Base-by-base conservation (phyloP, 1,140 invertebrate genomes). In the Ceratina australensis region DNA sequence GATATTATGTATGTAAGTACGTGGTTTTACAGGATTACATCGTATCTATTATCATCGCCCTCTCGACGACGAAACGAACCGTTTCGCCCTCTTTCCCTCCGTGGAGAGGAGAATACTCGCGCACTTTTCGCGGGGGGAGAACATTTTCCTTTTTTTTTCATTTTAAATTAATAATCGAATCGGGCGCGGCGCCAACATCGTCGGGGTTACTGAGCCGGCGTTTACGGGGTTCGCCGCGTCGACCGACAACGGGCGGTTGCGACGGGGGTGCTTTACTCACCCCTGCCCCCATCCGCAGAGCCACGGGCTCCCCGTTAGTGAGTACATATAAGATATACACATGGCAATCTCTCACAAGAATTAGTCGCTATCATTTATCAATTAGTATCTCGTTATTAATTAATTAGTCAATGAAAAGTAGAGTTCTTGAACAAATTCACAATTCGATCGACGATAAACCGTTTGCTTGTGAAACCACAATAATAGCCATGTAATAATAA, bases 331-430 rank as follows among this genome's bases (percentile, higher is more conserved):
- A 90, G 90, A 92, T 92, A 91, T 92, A 92, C 90, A 92, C 90
- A 91, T 92, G 90, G 90, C 90, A 91, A 92, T 90, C 89, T 92
- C 91, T 92, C 91, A 91, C 91, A 91, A 91, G 88, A 91, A 91
- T 91, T 91, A 91, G 85, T 90, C 89, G 82, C 90, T 91, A 91
- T 90, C 87, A 84, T 91, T 42, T 91, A 91, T 91, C 89, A 89
- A 89, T 90, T 91, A 91, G 87, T 91, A 89, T 91, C 33, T 88
- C 87, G 84, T 90, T 90, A 90, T 90, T 88, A 89, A 88, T 88
- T 87, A 88, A 88, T 42, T 89, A 87, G 78, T 88, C 83, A 87
- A 88, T 89, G 83, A 83, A 79, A 79, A 83, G 77, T 84, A 82
- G 78, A 42, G 33, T 42, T 42, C 79, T 85, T 69, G 80, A 85